phyloP scores from a whole-genome alignment of 2,888 invertebrate species.

The Tenthredo amoena region DNA sequence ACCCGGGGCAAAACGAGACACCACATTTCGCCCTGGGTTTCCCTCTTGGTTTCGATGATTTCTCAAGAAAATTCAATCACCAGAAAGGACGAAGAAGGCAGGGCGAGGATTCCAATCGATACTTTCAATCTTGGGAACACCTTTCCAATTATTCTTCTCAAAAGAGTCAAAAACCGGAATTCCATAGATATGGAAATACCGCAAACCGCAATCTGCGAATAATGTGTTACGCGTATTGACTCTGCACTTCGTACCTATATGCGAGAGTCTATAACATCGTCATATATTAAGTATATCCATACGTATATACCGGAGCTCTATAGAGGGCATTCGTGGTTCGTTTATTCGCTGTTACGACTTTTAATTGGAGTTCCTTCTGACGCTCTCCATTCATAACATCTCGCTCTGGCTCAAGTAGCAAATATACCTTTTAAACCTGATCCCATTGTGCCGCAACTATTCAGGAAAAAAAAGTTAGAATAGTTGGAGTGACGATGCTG shows the following conservation, averaged over 20 bases:
- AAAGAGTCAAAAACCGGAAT: background rate
- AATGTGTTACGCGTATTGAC: background rate
- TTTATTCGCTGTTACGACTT: conserved; percentile 40
- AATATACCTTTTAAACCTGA: background rate
- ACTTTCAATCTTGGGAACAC: background rate
- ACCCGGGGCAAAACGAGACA: too few species aligned
- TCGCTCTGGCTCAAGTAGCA: conserved; percentile 6
- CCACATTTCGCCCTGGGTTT: too few species aligned
- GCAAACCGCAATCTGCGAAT: background rate
- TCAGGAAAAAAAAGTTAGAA: background rate
- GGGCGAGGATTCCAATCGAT: background rate
- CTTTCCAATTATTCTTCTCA: background rate
- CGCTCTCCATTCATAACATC: conserved; percentile 33
- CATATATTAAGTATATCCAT: background rate
- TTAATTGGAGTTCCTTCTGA: conserved; percentile 43
- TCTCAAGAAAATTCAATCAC: background rate
- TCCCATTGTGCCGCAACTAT: background rate
- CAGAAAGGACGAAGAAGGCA: background rate
- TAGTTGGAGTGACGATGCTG: background rate
- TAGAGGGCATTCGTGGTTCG: conserved; percentile 33
- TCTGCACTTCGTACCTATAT: conserved; percentile 2
- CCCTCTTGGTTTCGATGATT: background rate
- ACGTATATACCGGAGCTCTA: background rate
- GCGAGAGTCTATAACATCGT: conserved; percentile 8
- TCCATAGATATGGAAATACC: background rate